These are phyloP conservation scores for Pterocles burchelli DNA, from an alignment of 2,113 vertebrate species.

Conservation along the genomic window DNA sequence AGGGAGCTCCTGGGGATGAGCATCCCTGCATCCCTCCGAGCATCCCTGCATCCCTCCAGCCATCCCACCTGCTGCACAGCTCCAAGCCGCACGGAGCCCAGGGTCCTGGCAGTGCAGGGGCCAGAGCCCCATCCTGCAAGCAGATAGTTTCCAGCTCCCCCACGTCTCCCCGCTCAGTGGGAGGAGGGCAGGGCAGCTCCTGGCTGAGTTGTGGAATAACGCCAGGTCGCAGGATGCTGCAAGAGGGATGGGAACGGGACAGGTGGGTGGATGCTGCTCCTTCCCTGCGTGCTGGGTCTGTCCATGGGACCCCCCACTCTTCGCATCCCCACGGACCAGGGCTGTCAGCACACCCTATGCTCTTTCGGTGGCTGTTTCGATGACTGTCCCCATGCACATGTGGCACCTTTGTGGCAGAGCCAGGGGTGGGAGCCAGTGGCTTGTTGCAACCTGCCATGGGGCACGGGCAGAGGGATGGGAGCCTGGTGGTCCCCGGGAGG, in stretches of 20 bases:
- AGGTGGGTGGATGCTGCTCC: rapidly evolving
- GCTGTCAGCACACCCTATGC: neutral
- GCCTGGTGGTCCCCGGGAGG: rapidly evolving
- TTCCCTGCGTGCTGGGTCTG: neutral
- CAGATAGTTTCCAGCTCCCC: neutral
- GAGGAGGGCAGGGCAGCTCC: neutral
- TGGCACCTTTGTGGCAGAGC: neutral
- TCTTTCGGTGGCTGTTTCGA: rapidly evolving
- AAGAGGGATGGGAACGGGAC: neutral
- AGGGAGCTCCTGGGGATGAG: rapidly evolving
- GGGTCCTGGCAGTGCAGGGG: neutral
- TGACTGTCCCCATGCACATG: neutral
- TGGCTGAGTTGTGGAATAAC: neutral
- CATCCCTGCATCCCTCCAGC: neutral
- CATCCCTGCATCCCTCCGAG: neutral
- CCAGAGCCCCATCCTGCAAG: neutral
- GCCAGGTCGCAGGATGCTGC: neutral
- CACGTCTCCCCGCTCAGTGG: rapidly evolving
- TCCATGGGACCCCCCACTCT: neutral
- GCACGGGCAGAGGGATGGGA: neutral
- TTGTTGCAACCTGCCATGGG: neutral
- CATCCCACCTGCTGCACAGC: neutral
- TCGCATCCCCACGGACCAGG: no score
- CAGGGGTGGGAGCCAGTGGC: neutral
- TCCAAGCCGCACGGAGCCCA: rapidly evolving